Percentiles rank a stretch among this genome's conserved stretches.
Evolutionary conservation across 2,113 vertebrate species (phyloP).

Genomic region (Sphaerodactylus townsendi): DNA sequence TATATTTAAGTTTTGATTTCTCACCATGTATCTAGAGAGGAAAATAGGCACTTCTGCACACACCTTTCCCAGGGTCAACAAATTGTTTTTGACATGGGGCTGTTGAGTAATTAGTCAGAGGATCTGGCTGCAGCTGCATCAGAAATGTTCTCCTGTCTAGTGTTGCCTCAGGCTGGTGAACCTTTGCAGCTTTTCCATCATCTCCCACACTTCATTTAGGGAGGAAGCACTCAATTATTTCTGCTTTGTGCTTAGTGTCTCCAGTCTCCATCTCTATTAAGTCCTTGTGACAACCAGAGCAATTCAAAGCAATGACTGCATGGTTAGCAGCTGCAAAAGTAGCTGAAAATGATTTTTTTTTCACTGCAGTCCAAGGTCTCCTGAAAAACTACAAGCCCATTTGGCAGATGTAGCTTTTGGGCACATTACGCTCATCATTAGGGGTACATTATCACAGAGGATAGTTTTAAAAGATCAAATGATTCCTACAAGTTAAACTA

Average conservation of each 20-base stretch:
- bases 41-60: constrained; percentile 48
- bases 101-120: constrained; percentile 47
- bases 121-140: constrained; percentile 50
- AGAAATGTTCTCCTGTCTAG: constrained; percentile 57
- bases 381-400: neutral
- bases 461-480: neutral
- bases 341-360: neutral
- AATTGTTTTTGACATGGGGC: constrained; percentile 61
- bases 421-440: neutral
- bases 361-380: neutral
- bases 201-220: constrained; percentile 48
- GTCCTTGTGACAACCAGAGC: neutral
- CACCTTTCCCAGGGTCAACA: constrained; percentile 45
- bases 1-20: neutral
- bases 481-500: neutral
- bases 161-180: constrained; percentile 53
- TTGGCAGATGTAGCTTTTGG: neutral
- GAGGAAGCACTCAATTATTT: constrained; percentile 41
- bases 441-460: neutral
- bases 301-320: neutral
- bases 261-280: constrained; percentile 16
- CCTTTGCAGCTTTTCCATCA: constrained; percentile 55
- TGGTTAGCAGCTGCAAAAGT: neutral
- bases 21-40: constrained; percentile 35
- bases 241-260: constrained; percentile 33